These are phyloP conservation scores for Allygus modestus DNA, from an alignment of 2,888 invertebrate species.

Conservation along the genomic window DNA sequence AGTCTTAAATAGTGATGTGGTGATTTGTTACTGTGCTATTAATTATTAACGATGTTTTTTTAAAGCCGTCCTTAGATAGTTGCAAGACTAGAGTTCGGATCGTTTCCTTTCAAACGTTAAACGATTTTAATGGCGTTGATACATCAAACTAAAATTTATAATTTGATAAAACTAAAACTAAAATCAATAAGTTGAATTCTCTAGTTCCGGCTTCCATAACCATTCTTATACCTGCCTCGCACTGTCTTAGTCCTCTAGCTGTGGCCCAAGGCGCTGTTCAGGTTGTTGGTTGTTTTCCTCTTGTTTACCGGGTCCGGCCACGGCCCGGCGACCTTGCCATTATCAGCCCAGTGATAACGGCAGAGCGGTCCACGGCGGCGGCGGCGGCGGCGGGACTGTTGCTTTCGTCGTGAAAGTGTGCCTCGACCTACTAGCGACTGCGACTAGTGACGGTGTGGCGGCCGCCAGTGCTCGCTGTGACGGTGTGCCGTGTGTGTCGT, in stretches of 20 bases:
- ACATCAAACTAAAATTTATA: too few relatives aligned
- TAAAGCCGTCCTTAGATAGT: too few relatives aligned
- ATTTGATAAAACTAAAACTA: too few relatives aligned
- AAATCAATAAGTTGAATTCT: too few relatives aligned
- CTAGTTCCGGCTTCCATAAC: too few relatives aligned
- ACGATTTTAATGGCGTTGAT: too few relatives aligned
- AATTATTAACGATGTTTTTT: too few relatives aligned
- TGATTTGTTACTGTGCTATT: too few relatives aligned
- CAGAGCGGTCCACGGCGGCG: slow-evolving; percentile 13
- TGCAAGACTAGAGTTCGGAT: too few relatives aligned
- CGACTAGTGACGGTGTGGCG: not conserved
- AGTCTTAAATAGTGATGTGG: too few relatives aligned
- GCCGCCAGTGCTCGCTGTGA: not conserved
- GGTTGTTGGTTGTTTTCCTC: too few relatives aligned
- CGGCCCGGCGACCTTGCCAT: slow-evolving; percentile 17
- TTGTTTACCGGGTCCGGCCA: not conserved
- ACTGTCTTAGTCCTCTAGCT: not conserved
- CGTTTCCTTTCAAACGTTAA: too few relatives aligned
- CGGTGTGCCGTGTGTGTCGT: not conserved
- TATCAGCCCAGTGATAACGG: slow-evolving; percentile 30
- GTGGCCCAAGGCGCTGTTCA: not conserved
- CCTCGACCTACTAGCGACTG: slow-evolving; percentile 42
- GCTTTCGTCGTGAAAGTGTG: slow-evolving; percentile 57
- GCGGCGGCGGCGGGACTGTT: slow-evolving; percentile 29
- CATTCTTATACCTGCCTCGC: not conserved